These are phyloP conservation scores for Ophion ellenae DNA, from an alignment of 2,888 invertebrate genomes.

Conservation along the genomic window DNA sequence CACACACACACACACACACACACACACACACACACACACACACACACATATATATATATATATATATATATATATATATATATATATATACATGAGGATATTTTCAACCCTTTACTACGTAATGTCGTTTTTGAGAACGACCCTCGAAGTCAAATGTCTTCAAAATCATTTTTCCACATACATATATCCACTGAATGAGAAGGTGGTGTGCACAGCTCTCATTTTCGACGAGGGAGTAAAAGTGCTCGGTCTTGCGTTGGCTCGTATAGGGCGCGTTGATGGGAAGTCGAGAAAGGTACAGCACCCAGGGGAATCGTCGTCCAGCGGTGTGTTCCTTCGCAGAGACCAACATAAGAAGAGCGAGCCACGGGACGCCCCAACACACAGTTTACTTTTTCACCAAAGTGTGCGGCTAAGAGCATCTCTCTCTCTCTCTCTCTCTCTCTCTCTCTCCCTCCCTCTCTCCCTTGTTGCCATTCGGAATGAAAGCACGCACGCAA, in stretches of 20 bases:
- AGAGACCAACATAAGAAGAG: slow-evolving; percentile 14
- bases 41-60: no score
- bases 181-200: slow-evolving; percentile 18
- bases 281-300: slow-evolving; percentile 75
- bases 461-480: background rate
- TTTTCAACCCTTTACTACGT: background rate
- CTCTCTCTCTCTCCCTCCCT: background rate
- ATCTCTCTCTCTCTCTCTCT: slow-evolving; percentile 21
- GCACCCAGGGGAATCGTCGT: slow-evolving; percentile 77
- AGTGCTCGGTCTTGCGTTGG: slow-evolving; percentile 20
- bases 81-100: background rate
- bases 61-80: background rate
- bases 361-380: slow-evolving; percentile 59
- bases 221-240: slow-evolving; percentile 31
- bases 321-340: slow-evolving; percentile 46
- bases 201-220: slow-evolving; percentile 23
- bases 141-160: background rate
- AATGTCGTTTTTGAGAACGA: background rate
- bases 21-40: no score
- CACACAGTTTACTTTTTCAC: slow-evolving; percentile 52
- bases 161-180: background rate
- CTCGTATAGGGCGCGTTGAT: slow-evolving; percentile 69
- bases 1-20: no score
- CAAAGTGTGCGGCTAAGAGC: background rate
- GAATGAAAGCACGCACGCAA: no score